Percentiles rank a stretch among this genome's conserved stretches.
These are phyloP conservation scores for Onthophagus sagittarius DNA, from an alignment of 2,888 invertebrate species.

Conservation along the genomic window DNA sequence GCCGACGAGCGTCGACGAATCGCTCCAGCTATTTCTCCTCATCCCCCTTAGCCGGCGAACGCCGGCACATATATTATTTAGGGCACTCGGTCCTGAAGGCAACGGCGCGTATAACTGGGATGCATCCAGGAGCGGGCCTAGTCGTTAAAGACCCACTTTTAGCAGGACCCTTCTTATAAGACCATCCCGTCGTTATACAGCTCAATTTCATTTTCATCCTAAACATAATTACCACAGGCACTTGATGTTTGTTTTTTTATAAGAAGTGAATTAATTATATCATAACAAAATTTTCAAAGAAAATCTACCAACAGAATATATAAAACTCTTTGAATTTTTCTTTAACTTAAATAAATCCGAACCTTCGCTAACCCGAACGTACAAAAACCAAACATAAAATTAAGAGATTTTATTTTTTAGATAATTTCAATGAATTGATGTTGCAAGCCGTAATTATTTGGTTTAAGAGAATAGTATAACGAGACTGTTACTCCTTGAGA, in stretches of 20 bases:
- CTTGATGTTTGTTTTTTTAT: not conserved
- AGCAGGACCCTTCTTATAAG: not conserved
- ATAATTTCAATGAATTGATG: no score
- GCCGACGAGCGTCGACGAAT: constrained; percentile 3
- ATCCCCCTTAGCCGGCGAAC: not conserved
- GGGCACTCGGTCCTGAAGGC: constrained; percentile 6
- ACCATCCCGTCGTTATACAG: constrained; percentile 1
- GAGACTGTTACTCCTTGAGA: no score
- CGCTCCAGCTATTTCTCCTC: not conserved
- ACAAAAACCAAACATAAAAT: no score
- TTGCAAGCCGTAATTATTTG: no score
- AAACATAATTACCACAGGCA: constrained; percentile 3
- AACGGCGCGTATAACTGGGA: constrained; percentile 12
- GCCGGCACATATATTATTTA: constrained; percentile 9
- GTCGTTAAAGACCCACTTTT: not conserved
- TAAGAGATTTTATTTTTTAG: no score
- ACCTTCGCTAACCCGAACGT: no score
- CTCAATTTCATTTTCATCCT: not conserved
- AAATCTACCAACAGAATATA: no score
- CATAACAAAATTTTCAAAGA: no score
- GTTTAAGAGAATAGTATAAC: no score
- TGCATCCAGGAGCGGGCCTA: not conserved
- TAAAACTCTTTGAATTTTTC: no score
- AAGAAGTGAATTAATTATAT: no score
- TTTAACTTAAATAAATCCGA: no score